Base-by-base conservation (phyloP, 1,140 invertebrate genomes). In the Solenopsis invicta region DNA sequence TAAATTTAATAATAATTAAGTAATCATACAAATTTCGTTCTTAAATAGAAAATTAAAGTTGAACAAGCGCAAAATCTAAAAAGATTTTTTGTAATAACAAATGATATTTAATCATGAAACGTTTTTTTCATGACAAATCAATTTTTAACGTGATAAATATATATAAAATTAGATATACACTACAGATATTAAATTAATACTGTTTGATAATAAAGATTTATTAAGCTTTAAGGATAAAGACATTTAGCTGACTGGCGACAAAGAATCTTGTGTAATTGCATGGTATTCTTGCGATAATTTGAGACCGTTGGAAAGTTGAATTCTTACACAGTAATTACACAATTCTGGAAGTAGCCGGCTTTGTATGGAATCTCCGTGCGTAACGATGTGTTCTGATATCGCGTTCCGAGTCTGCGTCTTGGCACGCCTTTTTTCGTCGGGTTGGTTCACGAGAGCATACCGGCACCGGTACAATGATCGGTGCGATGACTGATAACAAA, bases 401-500 rank as follows among this genome's bases (percentile, higher is more conserved):
- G 50, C 48, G 50, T 50, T 18, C 67, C 74, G 37, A 67, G 62
- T 54, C 75, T 75, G 50, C 54, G 29, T 41, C 64, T 69, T 67
- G 52, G 50, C 21, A 76, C 24, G 82, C 48, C 62, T 88, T 85
- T 92, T 90, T 92, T 89, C 50, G 82, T 54, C 59, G 71, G 77
- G 62, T 84, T 61, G 78, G 82, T 88, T 91, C 41, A 91, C 41
- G 56, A 85, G 81, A 85, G 29, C 67, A 78, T 37, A 72, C 75
- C 88, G 90, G 91, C 91, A 77, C 74, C 89, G 59, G 76, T 72
- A 71, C 48, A 92, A 92, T n/a, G n/a, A n/a, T 93, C 90, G 90
- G 80, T 88, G 91, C 78, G 91, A 90, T 89, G 87, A 92, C 85
- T 88, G 91, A 92, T 92, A 91, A 92, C 90, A 85, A 82, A 88